These are phyloP conservation scores for Polydesmus complanatus DNA, from an alignment of 2,888 invertebrate genomes.

Conservation along the genomic window DNA sequence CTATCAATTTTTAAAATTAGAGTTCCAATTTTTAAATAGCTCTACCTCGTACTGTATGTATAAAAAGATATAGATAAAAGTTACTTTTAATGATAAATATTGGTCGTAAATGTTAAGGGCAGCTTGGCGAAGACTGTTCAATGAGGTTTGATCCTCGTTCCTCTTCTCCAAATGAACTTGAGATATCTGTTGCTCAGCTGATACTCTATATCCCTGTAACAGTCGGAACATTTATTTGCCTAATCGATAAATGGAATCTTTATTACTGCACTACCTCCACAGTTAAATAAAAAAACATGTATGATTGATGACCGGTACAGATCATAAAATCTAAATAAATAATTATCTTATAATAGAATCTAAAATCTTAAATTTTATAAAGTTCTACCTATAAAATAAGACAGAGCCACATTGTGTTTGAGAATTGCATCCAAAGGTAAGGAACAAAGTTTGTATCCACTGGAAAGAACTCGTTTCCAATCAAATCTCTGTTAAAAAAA, in stretches of 20 bases:
- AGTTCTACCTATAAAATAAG: conserved; percentile 50
- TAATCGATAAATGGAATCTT: background rate
- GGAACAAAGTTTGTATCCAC: conserved; percentile 35
- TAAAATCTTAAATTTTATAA: background rate
- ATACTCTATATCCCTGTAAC: conserved; percentile 30
- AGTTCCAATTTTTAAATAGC: background rate
- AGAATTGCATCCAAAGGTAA: conserved; percentile 56
- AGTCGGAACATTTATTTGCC: conserved; percentile 6
- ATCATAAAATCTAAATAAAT: conserved; percentile 48
- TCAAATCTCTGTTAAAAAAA: conserved; percentile 21
- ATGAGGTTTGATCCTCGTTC: conserved; percentile 14
- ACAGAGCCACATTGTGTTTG: conserved; percentile 59
- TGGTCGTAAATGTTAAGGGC: conserved; percentile 60
- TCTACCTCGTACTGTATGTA: conserved; percentile 2
- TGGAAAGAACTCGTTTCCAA: conserved; percentile 24
- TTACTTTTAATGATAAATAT: conserved; percentile 55
- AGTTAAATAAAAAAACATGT: conserved; percentile 62
- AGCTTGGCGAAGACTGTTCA: conserved; percentile 42
- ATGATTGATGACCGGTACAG: conserved; percentile 51
- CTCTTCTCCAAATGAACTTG: conserved; percentile 20
- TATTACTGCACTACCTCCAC: conserved; percentile 55
- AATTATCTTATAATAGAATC: background rate
- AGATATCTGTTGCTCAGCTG: conserved; percentile 39
- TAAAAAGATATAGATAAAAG: background rate
- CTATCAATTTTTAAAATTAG: no score